Evolutionary conservation across 1,140 invertebrate species (phyloP), one percentile per base, ranked within the genome.

Genomic region (Hormaphis cornu): DNA sequence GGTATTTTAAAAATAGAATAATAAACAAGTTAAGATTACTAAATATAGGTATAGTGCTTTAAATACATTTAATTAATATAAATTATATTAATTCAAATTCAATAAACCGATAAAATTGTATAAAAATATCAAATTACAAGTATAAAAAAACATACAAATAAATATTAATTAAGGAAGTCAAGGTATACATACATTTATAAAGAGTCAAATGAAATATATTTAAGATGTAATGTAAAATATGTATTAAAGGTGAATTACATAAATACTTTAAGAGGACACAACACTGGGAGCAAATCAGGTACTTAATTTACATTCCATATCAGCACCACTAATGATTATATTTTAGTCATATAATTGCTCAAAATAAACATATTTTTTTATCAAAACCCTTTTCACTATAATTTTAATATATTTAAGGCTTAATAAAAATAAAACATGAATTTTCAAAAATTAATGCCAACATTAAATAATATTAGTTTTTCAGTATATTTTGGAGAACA

Each of bases 51-150:
- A 22, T 28, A 18, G 54, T 58, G 54, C 54, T 16, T 61, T 46
- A 28, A n/a, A n/a, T 46, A 61, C 12, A 61, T 22, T 44, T 18
- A 61, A 24, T 46, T 28, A 18, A 28, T 44, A 28, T 22, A 30
- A 16, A 61, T 44, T 61, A 61, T 30, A 35, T 46, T 44, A 61
- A 61, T 28, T 42, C 9, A 61, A 42, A 61, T 3, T 14, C 16
- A 44, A 7, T 14, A 16, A 61, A 3, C n/a, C 10, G 44, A 42
- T n/a, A 48, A 46, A 61, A 48, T 66, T 50, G 61, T 66, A 66
- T 50, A 66, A 66, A 66, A 66, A 66, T 66, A 66, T 48, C 61
- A 66, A 63, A 63, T 44, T 46, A 63, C 58, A 28, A 63, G 40
- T 63, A 63, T 33, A 63, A 66, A 66, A 66, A 66, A 50, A 66